Evolutionary conservation across 2,113 vertebrate species (phyloP), one percentile per base, ranked within the genome.

Genomic region (Apeltes quadracus): DNA sequence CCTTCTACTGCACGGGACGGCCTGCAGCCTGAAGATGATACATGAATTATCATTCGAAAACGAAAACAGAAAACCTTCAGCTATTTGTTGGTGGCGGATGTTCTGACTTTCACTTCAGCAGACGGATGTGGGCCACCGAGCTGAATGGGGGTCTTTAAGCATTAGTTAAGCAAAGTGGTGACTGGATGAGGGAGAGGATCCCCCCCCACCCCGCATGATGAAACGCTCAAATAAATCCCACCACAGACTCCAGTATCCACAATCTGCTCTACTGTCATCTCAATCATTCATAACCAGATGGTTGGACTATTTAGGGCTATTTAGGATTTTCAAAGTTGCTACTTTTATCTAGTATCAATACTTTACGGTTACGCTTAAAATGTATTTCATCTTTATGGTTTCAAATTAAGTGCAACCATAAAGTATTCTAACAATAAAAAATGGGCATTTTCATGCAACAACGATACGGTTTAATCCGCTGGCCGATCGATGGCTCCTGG

Each of bases 61-160:
- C 18, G 22, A 20, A 18, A 63, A 20, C 41, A 29, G 5, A 11
- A 29, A 27, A 38, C 51, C 13, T 10, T 67, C 5, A 29, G 5
- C 58, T 41, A 5, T 18, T n/a, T 8, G 54, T 27, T 46, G 44
- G 46, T 50, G 12, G 25, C 53, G 41, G 59, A 63, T 71, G 48
- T 46, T 80, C 48, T 44, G 41, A 77, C 67, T 66, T 64, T 81
- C 68, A 80, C 72, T 78, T 75, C 79, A 79, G 79, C 72, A 85
- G 81, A 87, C 77, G 84, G 79, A 80, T 48, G 75, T 66, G 29
- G 56, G 66, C 73, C 56, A 10, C 27, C 15, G 36, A 67, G 72
- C 53, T 90, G 76, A 67, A 79, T 16, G 76, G 80, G 79, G 82
- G 58, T 36, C 57, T 76, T 9, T 43, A 36, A 75, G 53, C 58